Conservation (phyloP, 2,888 invertebrate genomes). For the Trachelus iudaicus region DNA sequence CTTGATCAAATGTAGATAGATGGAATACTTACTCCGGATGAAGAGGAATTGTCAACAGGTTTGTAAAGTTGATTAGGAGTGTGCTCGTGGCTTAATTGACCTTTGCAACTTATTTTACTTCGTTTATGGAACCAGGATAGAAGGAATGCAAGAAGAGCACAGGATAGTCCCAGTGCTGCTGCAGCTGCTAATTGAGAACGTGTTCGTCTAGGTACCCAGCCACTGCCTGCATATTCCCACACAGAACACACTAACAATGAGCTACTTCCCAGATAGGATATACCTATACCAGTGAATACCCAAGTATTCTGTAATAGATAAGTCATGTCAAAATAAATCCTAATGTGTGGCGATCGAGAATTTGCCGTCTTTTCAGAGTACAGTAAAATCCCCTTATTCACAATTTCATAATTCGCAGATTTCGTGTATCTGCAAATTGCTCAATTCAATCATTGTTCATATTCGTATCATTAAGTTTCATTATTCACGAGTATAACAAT, state of each 20-base stretch:
- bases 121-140: slow-evolving; percentile 60
- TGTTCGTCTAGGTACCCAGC: slow-evolving; percentile 78
- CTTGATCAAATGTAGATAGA: background rate
- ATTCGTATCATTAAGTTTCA: no score
- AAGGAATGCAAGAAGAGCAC: slow-evolving; percentile 58
- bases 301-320: slow-evolving; percentile 73
- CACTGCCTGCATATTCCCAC: slow-evolving; percentile 73
- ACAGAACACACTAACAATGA: slow-evolving; percentile 78
- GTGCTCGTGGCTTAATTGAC: slow-evolving; percentile 48
- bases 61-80: slow-evolving; percentile 59
- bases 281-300: slow-evolving; percentile 78
- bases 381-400: no score
- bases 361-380: no score
- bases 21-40: slow-evolving; percentile 52
- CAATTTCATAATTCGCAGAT: no score
- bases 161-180: slow-evolving; percentile 58
- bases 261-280: slow-evolving; percentile 75
- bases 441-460: no score
- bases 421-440: no score
- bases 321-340: background rate
- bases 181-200: slow-evolving; percentile 72
- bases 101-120: slow-evolving; percentile 47
- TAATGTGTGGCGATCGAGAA: background rate
- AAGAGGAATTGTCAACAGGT: slow-evolving; percentile 62
- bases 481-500: no score